phyloP scores from a whole-genome alignment of 2,888 invertebrate genomes.

The Drosophila antonietae region DNA sequence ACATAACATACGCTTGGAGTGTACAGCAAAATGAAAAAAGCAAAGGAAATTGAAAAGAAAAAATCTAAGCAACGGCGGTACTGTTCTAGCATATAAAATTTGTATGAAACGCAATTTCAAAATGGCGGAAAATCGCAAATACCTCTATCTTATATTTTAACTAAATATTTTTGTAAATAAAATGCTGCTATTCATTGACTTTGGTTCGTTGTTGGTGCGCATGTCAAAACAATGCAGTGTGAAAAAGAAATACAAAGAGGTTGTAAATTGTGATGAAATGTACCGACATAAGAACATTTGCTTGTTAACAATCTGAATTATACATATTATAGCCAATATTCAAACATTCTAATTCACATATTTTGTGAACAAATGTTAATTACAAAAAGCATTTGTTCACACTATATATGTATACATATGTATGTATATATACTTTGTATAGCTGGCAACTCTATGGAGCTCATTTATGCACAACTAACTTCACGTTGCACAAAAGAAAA shows the following conservation, averaged over 20 bases:
- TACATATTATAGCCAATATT: not conserved
- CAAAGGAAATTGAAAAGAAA: slow-evolving; percentile 28
- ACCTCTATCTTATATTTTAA: not conserved
- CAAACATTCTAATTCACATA: not conserved
- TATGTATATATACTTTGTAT: slow-evolving; percentile 9
- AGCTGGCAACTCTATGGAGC: slow-evolving; percentile 58
- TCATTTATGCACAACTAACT: slow-evolving; percentile 66
- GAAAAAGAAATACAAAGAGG: slow-evolving; percentile 10
- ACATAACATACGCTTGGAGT: slow-evolving; percentile 60
- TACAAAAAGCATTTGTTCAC: slow-evolving; percentile 3
- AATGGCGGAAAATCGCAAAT: slow-evolving; percentile 47
- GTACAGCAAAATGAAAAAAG: slow-evolving; percentile 46
- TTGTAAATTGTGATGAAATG: not conserved
- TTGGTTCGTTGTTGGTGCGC: slow-evolving; percentile 53
- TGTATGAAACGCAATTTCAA: slow-evolving; percentile 43
- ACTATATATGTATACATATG: slow-evolving; percentile 12
- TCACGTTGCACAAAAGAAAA: slow-evolving; percentile 76
- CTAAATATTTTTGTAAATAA: slow-evolving; percentile 7
- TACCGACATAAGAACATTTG: not conserved
- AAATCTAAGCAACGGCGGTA: slow-evolving; percentile 24
- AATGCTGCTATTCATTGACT: slow-evolving; percentile 4
- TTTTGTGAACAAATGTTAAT: not conserved
- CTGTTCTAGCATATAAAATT: slow-evolving; percentile 36
- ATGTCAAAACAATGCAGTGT: slow-evolving; percentile 61
- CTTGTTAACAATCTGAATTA: not conserved